Conservation (phyloP, 2,113 vertebrate genomes). For the Eleginops maclovinus region DNA sequence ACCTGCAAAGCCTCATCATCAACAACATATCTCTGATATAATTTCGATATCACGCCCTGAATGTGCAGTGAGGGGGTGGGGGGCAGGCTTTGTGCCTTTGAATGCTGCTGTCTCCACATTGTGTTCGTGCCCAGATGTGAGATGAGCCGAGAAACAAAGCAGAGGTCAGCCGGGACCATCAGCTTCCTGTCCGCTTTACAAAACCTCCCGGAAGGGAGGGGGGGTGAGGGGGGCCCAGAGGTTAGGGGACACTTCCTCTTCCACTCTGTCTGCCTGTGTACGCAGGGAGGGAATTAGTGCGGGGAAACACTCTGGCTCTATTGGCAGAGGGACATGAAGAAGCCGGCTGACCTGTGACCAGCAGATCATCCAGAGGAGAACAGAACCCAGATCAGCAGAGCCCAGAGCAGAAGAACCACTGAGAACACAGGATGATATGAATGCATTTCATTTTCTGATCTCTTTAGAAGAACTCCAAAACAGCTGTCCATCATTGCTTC, state of each 20-base stretch:
- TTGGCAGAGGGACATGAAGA: neutral
- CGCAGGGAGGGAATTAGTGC: conserved; percentile 19
- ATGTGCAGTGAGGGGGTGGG: conserved; percentile 9
- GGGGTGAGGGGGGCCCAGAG: conserved; percentile 46
- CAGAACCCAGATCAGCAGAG: neutral
- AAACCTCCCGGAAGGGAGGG: conserved; percentile 53
- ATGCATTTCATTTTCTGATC: too few relatives aligned
- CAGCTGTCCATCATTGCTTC: neutral
- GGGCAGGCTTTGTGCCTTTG: conserved; percentile 31
- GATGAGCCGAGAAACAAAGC: conserved; percentile 73
- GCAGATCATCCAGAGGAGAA: neutral
- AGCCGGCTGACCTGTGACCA: conserved; percentile 17
- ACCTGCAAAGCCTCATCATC: neutral
- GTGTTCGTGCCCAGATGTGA: conserved; percentile 59
- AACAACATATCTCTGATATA: neutral
- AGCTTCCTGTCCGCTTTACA: conserved; percentile 64
- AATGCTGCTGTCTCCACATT: conserved; percentile 33
- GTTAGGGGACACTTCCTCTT: conserved; percentile 78
- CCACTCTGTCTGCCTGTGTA: conserved; percentile 32
- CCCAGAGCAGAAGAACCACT: neutral
- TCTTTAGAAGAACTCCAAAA: neutral
- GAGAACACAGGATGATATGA: too few relatives aligned
- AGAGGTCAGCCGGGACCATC: conserved; percentile 71
- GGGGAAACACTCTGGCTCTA: neutral
- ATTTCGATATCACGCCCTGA: conserved; percentile 2